Base-by-base conservation (phyloP, 1,140 invertebrate species). In the Subanguina moxae region DNA sequence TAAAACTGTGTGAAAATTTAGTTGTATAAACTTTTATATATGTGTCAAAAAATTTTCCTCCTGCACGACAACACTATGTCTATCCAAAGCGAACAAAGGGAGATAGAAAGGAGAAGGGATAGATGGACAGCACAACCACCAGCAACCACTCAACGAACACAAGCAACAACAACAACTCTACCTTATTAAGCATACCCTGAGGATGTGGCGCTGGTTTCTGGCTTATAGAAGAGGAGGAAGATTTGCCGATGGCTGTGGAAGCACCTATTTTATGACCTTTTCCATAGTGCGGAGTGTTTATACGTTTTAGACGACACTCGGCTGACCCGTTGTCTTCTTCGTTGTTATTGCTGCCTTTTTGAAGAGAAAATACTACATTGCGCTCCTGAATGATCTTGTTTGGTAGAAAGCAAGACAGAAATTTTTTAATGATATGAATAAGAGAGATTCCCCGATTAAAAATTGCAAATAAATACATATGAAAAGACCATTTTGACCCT, bases 201-300 rank as follows among this genome's bases (percentile, higher is more conserved):
- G 52, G 17, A 43, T 52, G n/a, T 52, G 48, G 48, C 30, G 25
- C 57, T 38, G 56, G 32, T 1, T n/a, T 21, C 9, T 45, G 30
- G 28, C 45, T 23, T 30, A n/a, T n/a, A n/a, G 64, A 13, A n/a
- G 25, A 23, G 17, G 65, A 30, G 19, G 66, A 19, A 13, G 45
- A 23, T 5, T 62, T 61, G 9, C 64, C 27, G 52, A 38, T 38
- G 32, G 30, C 57, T 23, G 68, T 30, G 43, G 48, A 52, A 8
- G 25, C 27, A 42, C 27, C 17, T 45, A 45, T 7, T 52, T 52
- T 32, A 32, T 38, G 62, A 21, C 57, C 15, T 76, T 74, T 68
- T 15, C 19, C 67, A 64, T 82, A 82, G 63, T 80, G 80, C 1
- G 78, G 78, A 23, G 78, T 80, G 59, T 80, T 80, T 30, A 80